Evolutionary conservation across 2,888 invertebrate species (phyloP), one percentile per base, ranked within the genome.

Genomic region (Erebia aethiops): DNA sequence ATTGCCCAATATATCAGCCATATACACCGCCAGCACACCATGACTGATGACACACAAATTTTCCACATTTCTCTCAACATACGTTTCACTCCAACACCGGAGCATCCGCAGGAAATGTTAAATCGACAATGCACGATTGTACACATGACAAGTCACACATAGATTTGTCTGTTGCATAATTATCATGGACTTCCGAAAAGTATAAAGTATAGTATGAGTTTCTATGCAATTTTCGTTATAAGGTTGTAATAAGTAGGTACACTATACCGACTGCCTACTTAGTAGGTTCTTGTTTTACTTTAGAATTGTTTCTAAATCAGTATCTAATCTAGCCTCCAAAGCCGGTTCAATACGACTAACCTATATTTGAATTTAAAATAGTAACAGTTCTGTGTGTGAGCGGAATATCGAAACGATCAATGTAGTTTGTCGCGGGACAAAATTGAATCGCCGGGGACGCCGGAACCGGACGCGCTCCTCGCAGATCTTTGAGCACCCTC

Each of bases 331-430:
- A 9, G 16, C 54, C 18, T 54, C 10, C 18, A 11, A 54, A 54
- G 54, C 18, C 16, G 16, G 52, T 16, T 54, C 54, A 3, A 52
- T 18, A 16, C 10, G 18, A 18, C 10, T 54, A 54, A 54, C 54
- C 54, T 54, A 18, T 54, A 54, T 54, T 54, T 54, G 54, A 18
- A 54, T 54, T 54, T 49, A 63, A 71, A 71, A 73, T 71, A 51
- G 79, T 80, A 75, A 80, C 79, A 82, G 81, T 82, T 79, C 82
- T 80, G 84, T 82, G 82, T 87, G 89, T 87, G 91, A 87, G 83
- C 87, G 87, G 91, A 92, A 92, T 92, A 91, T 87, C 87, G 90
- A 91, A 87, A 91, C 91, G 92, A 92, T 91, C 91, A 91, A 88
- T 88, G 87, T 82, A 91, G 91, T 91, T 90, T 87, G 90, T 87